phyloP scores from a whole-genome alignment of 2,888 invertebrate genomes.

The Melanargia galathea region DNA sequence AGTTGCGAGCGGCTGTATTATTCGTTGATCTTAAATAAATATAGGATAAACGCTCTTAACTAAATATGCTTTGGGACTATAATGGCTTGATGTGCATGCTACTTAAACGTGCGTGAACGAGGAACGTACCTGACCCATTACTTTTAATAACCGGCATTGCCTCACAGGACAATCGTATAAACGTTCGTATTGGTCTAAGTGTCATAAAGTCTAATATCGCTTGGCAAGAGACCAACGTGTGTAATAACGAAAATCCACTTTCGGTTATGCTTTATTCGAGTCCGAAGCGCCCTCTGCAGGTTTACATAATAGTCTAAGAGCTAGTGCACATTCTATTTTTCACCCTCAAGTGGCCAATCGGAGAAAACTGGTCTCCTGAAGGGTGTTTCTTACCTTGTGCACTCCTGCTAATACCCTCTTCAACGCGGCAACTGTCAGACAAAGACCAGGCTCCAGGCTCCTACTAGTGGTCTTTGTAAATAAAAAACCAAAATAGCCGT shows the following conservation, averaged over 20 bases:
- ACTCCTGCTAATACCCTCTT: no score
- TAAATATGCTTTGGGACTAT: not conserved
- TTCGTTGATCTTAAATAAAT: conserved; percentile 8
- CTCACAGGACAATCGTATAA: conserved; percentile 49
- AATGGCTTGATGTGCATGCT: conserved; percentile 3
- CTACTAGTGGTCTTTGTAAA: no score
- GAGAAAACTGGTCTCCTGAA: no score
- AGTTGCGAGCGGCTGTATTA: conserved; percentile 24
- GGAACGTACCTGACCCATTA: conserved; percentile 43
- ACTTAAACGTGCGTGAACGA: conserved; percentile 29
- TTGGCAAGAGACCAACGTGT: conserved; percentile 55
- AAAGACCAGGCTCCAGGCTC: no score
- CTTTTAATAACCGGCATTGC: conserved; percentile 48
- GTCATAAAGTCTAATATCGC: conserved; percentile 55
- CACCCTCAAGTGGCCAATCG: no score
- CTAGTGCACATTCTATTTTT: not conserved
- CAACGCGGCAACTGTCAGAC: no score
- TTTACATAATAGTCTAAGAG: conserved; percentile 20
- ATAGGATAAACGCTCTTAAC: conserved; percentile 21
- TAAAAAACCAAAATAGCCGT: no score
- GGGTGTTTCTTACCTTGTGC: no score
- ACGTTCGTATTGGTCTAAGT: conserved; percentile 41
- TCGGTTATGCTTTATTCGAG: conserved; percentile 65
- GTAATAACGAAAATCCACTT: conserved; percentile 68
- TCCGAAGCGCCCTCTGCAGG: conserved; percentile 52